Percentiles rank a stretch among this genome's conserved stretches.
Evolutionary conservation across 1,140 invertebrate species (phyloP).

Genomic region (Achatina immaculata): DNA sequence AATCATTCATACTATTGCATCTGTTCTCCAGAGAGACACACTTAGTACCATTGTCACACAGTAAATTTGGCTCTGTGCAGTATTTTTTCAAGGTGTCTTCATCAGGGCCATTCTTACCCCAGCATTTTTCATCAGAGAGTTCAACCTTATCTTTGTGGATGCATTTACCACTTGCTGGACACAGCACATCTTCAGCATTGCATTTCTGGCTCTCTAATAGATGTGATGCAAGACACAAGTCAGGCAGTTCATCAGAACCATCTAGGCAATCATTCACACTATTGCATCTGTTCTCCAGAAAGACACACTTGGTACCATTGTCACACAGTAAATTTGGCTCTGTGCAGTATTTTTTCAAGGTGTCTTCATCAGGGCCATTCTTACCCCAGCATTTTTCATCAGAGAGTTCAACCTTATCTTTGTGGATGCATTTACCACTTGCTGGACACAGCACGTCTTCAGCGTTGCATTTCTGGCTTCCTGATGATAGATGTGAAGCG

Average conservation of each 20-base stretch:
- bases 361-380: not conserved
- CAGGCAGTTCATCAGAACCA: not conserved
- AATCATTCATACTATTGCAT: not conserved
- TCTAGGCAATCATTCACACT: not conserved
- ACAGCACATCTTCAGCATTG: not conserved
- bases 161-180: constrained; percentile 9
- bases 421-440: not conserved
- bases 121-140: not conserved
- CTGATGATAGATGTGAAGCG: not conserved
- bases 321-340: not conserved
- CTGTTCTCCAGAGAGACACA: not conserved
- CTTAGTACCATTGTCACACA: not conserved
- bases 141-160: not conserved
- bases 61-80: not conserved
- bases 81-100: not conserved
- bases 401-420: not conserved
- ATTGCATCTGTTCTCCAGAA: not conserved
- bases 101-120: not conserved
- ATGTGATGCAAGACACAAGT: not conserved
- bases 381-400: not conserved
- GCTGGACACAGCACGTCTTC: not conserved
- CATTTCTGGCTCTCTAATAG: not conserved
- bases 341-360: not conserved
- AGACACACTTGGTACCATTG: not conserved
- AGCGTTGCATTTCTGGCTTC: not conserved